Base-by-base conservation (phyloP, 2,888 invertebrate genomes). In the Philereme transversata region DNA sequence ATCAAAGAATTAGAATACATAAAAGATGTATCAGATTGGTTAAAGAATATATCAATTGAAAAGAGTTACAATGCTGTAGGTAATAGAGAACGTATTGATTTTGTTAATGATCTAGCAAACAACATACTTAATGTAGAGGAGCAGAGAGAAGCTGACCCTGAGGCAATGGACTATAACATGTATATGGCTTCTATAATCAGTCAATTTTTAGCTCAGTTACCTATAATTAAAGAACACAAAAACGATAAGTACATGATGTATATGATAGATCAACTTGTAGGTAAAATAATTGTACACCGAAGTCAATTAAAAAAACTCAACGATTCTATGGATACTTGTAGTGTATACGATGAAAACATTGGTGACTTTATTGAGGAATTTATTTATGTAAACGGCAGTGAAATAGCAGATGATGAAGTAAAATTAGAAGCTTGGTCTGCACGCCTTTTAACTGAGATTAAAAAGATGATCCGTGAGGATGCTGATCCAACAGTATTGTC, bases 1-100 rank as follows among this genome's bases (percentile, higher is more conserved):
- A 67, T 68, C 4, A 73, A 64, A 61, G 86, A 87, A 67, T 64
- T 87, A 36, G 73, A 81, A 57, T 85, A 83, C 41, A 81, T 86
- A 5, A 83, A 80, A 62, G 70, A 78, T 36, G 73, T 88, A 62
- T 80, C 84, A 7, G 83, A 87, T 70, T 87, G 87, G 84, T 69
- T 88, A n/a, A 86, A 79, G 55, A 75, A 72, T 46, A 65, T 84
- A 65, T 83, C 84, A 3, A 66, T 86, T 22, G 70, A 78, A 10
- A 49, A 68, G 41, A 63, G 72, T 7, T 84, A 77, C 63, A 81
- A 81, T 57, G 72, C 67, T 1, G 63, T 74, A 4, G 75, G 73
- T 8, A 82, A 83, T 51, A 74, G 65, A 69, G 51, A 74, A 9
- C 68, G 82, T n/a, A 71, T 79, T 51, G 77, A 84, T 52, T 81